phyloP scores from a whole-genome alignment of 2,113 vertebrate genomes.

The Elgaria multicarinata region DNA sequence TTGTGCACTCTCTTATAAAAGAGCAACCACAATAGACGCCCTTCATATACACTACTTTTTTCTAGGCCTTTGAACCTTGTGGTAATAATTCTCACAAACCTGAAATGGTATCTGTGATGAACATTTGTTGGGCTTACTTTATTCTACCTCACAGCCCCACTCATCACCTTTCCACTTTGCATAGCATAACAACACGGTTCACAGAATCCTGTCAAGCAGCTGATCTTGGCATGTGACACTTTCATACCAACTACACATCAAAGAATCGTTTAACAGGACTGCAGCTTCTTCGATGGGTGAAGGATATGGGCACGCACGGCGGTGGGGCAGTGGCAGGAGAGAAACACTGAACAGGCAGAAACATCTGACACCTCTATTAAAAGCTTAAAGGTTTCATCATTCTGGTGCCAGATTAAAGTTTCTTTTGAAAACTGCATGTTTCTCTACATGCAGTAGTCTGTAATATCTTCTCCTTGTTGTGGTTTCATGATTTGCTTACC shows the following conservation, averaged over 20 bases:
- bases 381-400: not conserved
- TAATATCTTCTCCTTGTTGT: not conserved
- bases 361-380: not conserved
- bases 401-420: not conserved
- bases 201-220: not conserved
- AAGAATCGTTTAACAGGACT: not conserved
- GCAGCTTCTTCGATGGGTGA: not conserved
- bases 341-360: not conserved
- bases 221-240: constrained; percentile 19
- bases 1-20: no score
- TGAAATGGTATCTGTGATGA: not conserved
- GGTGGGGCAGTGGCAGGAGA: not conserved
- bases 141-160: not conserved
- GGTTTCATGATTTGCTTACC: not conserved
- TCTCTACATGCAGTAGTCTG: not conserved
- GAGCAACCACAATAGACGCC: no score
- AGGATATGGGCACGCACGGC: not conserved
- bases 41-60: not conserved
- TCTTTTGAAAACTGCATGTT: not conserved
- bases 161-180: not conserved
- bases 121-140: not conserved
- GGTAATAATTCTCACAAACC: not conserved
- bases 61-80: not conserved
- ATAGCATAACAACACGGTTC: not conserved
- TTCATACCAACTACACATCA: not conserved